Evolutionary conservation across 2,113 vertebrate species (phyloP).

Genomic region (Isurus oxyrinchus): DNA sequence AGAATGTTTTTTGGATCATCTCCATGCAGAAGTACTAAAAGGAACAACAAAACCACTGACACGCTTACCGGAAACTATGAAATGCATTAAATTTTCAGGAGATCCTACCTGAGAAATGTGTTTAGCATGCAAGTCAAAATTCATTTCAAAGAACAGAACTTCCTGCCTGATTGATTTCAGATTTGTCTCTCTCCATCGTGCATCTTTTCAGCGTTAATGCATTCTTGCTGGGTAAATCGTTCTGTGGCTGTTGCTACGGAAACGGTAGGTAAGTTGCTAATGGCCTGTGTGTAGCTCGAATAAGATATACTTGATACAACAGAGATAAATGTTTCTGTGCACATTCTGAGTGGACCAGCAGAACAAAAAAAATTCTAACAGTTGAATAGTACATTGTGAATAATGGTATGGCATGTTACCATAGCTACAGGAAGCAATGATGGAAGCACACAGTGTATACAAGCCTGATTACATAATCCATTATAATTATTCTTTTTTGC

Average conservation of each 20-base stretch:
- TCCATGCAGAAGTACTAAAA: neutral
- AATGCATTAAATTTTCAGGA: neutral
- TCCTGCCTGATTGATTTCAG: neutral
- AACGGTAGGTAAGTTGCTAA: neutral
- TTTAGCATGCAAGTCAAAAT: neutral
- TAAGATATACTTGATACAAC: neutral
- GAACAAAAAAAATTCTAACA: neutral
- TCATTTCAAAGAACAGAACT: neutral
- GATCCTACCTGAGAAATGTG: neutral
- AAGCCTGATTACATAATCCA: neutral
- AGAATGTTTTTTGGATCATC: neutral
- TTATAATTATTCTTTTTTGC: neutral
- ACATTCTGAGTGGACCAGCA: neutral
- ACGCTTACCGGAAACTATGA: constrained; percentile 6
- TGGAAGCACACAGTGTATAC: neutral
- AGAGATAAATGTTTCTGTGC: neutral
- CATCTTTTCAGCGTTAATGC: neutral
- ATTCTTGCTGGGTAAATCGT: neutral
- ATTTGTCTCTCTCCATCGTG: neutral
- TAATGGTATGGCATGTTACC: neutral
- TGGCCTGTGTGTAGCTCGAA: neutral
- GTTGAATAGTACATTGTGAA: neutral
- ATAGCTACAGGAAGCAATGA: constrained; percentile 15
- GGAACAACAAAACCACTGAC: neutral
- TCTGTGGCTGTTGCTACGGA: neutral